Base-by-base conservation (phyloP, 2,888 invertebrate species). In the Heliconius ethilla region DNA sequence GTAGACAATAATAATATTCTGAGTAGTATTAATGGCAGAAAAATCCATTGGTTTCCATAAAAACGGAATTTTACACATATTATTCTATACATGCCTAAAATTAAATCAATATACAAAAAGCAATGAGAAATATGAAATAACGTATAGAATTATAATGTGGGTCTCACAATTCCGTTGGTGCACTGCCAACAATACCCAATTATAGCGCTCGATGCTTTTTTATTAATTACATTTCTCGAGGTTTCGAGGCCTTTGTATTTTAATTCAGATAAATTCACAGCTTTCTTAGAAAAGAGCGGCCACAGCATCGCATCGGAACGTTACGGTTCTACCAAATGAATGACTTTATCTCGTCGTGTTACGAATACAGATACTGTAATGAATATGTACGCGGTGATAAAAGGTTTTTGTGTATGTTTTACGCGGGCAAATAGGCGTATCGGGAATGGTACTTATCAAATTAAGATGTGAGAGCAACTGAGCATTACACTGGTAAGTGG, bases 221-320 rank as follows among this genome's bases (percentile, higher is more conserved):
- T 91, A 91, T 91, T 91, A 91, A 91, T 92, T 91, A 89, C 87
- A 85, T 83, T 84, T 84, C 84, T 85, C 86, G 84, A 84, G 85
- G 83, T 85, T 84, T 87, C 84, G 85, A 86, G 85, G 88, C 86
- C 90, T 92, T 92, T 92, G 91, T 92, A 91, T 92, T 92, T 89
- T 91, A 91, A 92, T 92, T 90, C 91, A 89, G 87, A 91, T 89
- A 89, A 91, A 91, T 90, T 90, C 89, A 84, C 88, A 88, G 83
- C 85, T 89, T 90, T 91, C 91, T 85, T 87, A 88, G 89, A 88
- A 90, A 85, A 84, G 82, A 62, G 74, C 70, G 40, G 66, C 59
- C 62, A 25, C 55, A 37, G 76, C 74, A 65, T 65, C 37, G 76
- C 74, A 65, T 65, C 37, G 75, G 45, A 55, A 74, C 67, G 76